Base-by-base conservation (phyloP, 2,113 vertebrate species). In the Chloebia gouldiae region DNA sequence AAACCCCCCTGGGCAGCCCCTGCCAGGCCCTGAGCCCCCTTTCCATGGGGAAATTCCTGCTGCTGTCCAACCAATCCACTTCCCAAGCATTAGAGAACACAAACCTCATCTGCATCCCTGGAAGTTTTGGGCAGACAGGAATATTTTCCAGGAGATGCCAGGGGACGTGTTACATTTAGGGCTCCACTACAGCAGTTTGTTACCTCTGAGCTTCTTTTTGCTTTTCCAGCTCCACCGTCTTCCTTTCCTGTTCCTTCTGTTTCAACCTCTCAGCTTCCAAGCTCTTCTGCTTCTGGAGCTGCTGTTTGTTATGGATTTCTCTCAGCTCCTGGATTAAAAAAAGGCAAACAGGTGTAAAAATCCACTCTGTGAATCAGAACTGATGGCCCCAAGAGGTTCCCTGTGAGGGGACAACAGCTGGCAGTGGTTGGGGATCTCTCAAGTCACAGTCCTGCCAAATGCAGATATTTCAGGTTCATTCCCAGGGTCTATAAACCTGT, bases 241-340 rank as follows among this genome's bases (percentile, higher is more conserved):
- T 98, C 68, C 95, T 95, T 53, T 98, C 98, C 39, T 98, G 98
- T 7, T 98, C 98, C 92, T 98, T 98, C 95, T 97, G 98, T 86
- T 97, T 98, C 85, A 98, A 78, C 25, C 78, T 98, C 88, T 98
- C 98, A 15, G 97, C 97, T 92, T 98, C 98, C 57, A 98, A 86
- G 64, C 90, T 98, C 89, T 98, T 99, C 88, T 99, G 99, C 87
- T 98, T 99, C 96, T 99, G 98, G 54, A 99, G 97, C 85, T 99
- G 99, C 95, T 99, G 99, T 63, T 98, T 99, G 95, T 95, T 98
- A 92, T 99, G 99, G 94, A 99, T 99, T 97, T 99, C 99, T 95
- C 99, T 98, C 93, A 99, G 98, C 89, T 99, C 99, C 99, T 99
- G 97, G 49, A 97, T 94, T 93, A 68, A 94, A 94, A 76, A 84